These are phyloP conservation scores for Epizoanthus scotinus DNA, from an alignment of 92 coral and sea anemone species.

Conservation along the genomic window DNA sequence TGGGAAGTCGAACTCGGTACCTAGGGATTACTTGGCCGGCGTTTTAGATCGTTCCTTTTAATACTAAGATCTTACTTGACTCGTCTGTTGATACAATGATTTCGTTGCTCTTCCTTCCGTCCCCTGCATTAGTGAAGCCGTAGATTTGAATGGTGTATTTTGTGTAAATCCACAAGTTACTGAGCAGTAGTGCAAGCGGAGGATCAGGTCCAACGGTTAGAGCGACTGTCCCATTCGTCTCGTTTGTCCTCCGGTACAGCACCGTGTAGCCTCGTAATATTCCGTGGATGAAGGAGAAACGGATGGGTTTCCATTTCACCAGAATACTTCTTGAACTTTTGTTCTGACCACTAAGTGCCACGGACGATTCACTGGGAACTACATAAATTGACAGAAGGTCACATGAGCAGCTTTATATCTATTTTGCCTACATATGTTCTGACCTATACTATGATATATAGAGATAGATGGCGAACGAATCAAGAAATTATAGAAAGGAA, in stretches of 20 bases:
- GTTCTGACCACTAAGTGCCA: conserved; percentile 58
- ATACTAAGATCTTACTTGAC: conserved; percentile 63
- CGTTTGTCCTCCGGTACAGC: conserved; percentile 57
- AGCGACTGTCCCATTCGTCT: conserved; percentile 56
- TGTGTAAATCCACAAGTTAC: conserved; percentile 78
- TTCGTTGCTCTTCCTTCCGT: conserved; percentile 64
- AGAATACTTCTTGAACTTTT: conserved; percentile 76
- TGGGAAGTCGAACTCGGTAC: no score
- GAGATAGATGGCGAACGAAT: no score
- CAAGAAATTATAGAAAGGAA: no score
- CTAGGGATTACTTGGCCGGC: no score
- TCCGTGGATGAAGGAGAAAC: conserved; percentile 70
- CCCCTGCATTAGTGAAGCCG: conserved; percentile 85
- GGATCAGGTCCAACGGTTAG: conserved; percentile 38
- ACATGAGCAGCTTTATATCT: no score
- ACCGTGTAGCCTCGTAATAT: conserved; percentile 81
- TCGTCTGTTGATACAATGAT: conserved; percentile 81
- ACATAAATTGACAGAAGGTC: not conserved
- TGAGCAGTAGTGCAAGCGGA: conserved; percentile 26
- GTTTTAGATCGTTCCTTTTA: no score
- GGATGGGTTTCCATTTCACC: conserved; percentile 78
- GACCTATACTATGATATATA: no score
- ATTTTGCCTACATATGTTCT: no score
- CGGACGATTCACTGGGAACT: conserved; percentile 86
- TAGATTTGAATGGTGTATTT: conserved; percentile 69